Base-by-base conservation (phyloP, 2,888 invertebrate genomes). In the Monochamus alternatus region DNA sequence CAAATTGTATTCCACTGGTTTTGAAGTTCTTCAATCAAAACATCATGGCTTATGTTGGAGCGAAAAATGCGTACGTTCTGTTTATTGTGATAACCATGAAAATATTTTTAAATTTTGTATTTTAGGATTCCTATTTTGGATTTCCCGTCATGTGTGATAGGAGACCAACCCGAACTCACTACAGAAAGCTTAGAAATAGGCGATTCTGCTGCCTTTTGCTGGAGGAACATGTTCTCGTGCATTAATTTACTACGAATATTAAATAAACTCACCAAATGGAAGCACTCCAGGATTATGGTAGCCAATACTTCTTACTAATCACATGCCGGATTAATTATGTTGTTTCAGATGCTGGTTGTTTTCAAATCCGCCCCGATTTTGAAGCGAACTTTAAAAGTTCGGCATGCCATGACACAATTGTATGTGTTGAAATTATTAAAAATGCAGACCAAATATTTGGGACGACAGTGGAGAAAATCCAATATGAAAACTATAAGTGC, bases 401-500 rank as follows among this genome's bases (percentile, higher is more conserved):
- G 96, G 69, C 97, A 98, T 88, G 97, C 98, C 9, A 95, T 99
- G 93, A 96, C 99, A 93, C 99, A 99, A 90, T 91, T 99, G 82
- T 99, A 99, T 89, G 97, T 98, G 12, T 91, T 99, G 78, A 99
- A 99, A 89, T 90, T 99, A 75, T 90, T 99, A 12, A 99, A 99
- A 91, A 98, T 99, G 98, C 99, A 99, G 91, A 99, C 98, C 0
- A 98, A 98, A 87, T 99, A 99, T 90, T 92, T 99, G 84, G 99
- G 99, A 0, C 91, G 99, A 10, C 99, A 99, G 87, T 99, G 99
- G 99, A 93, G 99, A 66, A 99, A 99, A 89, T 96, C 97, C 2
- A 99, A 99, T 88, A 99, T 99, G 99, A 99, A 98, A 89, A 98
- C 98, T 0, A 97, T 99, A 90, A 98, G 98, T 87, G 98, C 98